Evolutionary conservation across 2,113 vertebrate species (phyloP).

Genomic region (Dinomys branickii): DNA sequence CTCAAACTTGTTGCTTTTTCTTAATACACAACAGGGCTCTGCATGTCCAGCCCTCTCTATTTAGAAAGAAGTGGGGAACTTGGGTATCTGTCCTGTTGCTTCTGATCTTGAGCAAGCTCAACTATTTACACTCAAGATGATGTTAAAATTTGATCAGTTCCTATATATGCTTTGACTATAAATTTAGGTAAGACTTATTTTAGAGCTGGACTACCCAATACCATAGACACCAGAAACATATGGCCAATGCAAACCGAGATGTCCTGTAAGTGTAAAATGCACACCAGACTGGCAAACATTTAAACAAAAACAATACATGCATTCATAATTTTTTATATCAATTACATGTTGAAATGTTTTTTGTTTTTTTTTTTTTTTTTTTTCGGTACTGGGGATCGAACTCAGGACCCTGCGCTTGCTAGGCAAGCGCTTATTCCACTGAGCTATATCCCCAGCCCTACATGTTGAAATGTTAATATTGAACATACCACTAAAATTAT

Average conservation of each 20-base stretch:
- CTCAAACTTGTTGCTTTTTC: neutral
- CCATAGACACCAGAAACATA: neutral
- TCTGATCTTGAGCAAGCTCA: no score
- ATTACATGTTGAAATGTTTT: neutral
- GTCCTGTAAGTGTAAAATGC: accelerated
- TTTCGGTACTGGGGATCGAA: no score
- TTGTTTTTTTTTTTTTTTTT: no score
- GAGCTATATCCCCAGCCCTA: no score
- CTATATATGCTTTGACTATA: neutral
- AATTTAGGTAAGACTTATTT: neutral
- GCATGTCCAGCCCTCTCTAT: neutral
- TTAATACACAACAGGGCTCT: neutral
- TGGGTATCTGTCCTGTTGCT: neutral
- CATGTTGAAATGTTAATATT: neutral
- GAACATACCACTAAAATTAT: neutral
- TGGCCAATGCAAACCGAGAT: neutral
- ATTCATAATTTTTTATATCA: neutral
- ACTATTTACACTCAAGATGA: neutral
- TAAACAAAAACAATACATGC: neutral
- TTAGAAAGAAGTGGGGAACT: neutral
- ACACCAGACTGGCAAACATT: neutral
- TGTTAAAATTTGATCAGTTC: neutral
- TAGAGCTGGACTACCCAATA: neutral
- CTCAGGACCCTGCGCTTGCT: no score
- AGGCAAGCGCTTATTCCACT: no score